These are phyloP conservation scores for Leptonema lineaticorne DNA, from an alignment of 1,140 invertebrate genomes.

Conservation along the genomic window DNA sequence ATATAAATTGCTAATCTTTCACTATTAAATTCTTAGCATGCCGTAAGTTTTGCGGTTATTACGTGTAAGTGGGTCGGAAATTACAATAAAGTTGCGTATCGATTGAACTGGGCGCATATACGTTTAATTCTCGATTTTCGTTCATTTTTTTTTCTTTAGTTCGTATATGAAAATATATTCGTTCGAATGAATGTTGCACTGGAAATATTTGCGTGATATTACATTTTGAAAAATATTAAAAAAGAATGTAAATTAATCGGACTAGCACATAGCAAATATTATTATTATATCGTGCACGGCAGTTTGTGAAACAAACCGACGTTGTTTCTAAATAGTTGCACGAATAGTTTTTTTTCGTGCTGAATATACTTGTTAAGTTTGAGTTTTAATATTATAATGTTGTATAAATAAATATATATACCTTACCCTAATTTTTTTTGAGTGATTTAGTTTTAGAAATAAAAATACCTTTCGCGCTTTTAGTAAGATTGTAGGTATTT, in stretches of 20 bases:
- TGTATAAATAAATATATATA: no score
- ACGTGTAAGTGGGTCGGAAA: background rate
- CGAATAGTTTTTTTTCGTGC: background rate
- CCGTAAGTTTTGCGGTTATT: background rate
- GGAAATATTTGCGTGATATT: background rate
- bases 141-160: no score
- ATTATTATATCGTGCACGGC: background rate
- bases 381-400: no score
- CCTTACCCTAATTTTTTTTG: no score
- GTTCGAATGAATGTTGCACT: background rate
- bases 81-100: slow-evolving; percentile 5
- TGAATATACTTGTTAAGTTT: background rate
- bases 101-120: background rate
- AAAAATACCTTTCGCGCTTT: no score
- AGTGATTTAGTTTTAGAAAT: no score
- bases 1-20: no score
- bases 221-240: background rate
- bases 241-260: slow-evolving; percentile 1
- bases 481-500: no score
- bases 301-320: background rate
- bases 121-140: background rate
- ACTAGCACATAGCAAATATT: no score
- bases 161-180: no score
- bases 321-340: slow-evolving; percentile 3
- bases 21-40: no score